These are phyloP conservation scores for Pasiphila rectangulata DNA, from an alignment of 2,888 invertebrate species.

Conservation along the genomic window DNA sequence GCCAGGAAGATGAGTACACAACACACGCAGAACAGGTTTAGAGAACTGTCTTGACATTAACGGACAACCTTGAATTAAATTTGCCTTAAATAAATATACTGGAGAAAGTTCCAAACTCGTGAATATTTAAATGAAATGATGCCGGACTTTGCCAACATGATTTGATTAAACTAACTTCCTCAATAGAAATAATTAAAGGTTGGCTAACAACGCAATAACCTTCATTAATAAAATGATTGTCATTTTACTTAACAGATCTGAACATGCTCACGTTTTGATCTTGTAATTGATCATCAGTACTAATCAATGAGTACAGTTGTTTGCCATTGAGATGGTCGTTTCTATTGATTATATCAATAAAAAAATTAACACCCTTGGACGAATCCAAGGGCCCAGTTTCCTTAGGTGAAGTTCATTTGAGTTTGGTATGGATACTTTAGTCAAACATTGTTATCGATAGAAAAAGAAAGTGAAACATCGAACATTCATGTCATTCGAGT, in stretches of 20 bases:
- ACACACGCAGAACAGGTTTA: slow-evolving; percentile 36
- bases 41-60: slow-evolving; percentile 39
- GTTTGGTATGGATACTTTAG: too few relatives aligned
- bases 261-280: slow-evolving; percentile 42
- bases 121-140: neutral
- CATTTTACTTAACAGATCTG: slow-evolving; percentile 42
- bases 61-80: slow-evolving; percentile 32
- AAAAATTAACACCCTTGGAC: too few relatives aligned
- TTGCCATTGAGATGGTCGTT: slow-evolving; percentile 22
- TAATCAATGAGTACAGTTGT: slow-evolving; percentile 36
- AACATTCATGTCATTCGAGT: slow-evolving; percentile 26
- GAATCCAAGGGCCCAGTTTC: too few relatives aligned
- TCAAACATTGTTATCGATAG: too few relatives aligned
- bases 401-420: too few relatives aligned
- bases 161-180: neutral
- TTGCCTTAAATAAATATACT: slow-evolving; percentile 26
- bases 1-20: slow-evolving; percentile 34
- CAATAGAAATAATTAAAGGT: neutral
- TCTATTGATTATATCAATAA: slow-evolving; percentile 1
- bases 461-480: slow-evolving; percentile 40
- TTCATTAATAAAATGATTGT: slow-evolving; percentile 28
- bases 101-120: slow-evolving; percentile 29
- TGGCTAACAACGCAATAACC: slow-evolving; percentile 11
- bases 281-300: slow-evolving; percentile 36
- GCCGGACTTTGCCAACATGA: neutral